A percentile compares a stretch with the other conserved stretches of the same genome.
Evolutionary conservation across 2,797 vertebrate genomes (phyloP).

Genomic region (Avahi laniger): DNA sequence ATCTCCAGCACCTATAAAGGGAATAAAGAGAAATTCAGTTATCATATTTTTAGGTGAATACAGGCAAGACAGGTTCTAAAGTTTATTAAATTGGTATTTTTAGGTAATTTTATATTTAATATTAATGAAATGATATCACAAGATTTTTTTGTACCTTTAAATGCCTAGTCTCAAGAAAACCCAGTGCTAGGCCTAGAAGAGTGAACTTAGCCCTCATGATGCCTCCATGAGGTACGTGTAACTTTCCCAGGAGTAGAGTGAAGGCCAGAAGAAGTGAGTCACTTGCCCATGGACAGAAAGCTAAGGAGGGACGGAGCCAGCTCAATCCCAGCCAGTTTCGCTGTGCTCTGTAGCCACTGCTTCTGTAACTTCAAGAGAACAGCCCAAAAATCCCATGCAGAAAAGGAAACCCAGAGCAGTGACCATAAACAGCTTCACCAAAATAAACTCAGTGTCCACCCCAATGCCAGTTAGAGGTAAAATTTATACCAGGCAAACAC

Average conservation of each 20-base stretch:
- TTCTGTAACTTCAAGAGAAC: not conserved
- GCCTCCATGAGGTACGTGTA: fast-evolving
- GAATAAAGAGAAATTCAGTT: slow-evolving; percentile 60
- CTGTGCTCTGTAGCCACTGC: not conserved
- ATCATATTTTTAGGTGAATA: not conserved
- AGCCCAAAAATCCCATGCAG: not conserved
- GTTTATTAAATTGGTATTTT: not conserved
- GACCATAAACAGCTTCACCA: not conserved
- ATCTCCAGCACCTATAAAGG: slow-evolving; percentile 93
- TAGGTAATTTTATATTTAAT: not conserved
- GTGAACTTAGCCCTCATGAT: not conserved
- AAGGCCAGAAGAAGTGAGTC: not conserved
- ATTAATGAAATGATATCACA: not conserved
- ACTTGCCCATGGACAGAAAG: not conserved
- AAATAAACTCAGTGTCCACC: not conserved
- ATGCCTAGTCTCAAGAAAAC: not conserved
- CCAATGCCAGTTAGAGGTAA: not conserved
- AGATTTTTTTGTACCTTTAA: not conserved
- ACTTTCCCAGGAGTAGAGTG: not conserved
- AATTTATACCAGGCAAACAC: fast-evolving
- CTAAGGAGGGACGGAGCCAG: not conserved
- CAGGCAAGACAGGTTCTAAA: not conserved
- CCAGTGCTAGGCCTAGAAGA: not conserved
- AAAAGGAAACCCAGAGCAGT: not conserved
- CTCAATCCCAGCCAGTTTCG: fast-evolving